A percentile compares a stretch with the other conserved stretches of the same genome.
Conservation (phyloP, 2,888 invertebrate genomes). For the Gastrophysa polygoni region DNA sequence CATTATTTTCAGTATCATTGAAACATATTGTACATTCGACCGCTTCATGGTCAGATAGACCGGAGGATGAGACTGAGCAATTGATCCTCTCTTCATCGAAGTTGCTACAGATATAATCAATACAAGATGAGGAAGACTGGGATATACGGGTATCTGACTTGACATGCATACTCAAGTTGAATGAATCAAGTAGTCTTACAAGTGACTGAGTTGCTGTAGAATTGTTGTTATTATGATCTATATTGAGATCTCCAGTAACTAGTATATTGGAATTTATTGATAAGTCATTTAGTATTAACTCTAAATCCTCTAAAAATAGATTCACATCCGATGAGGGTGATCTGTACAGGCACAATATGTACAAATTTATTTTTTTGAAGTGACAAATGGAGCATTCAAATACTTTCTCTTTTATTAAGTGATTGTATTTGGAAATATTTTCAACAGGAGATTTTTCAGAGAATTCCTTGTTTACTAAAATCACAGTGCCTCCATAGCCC, state of each 20-base stretch:
- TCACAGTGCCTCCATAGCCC: slow-evolving; percentile 6
- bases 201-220: background rate
- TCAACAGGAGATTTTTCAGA: background rate
- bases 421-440: background rate
- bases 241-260: background rate
- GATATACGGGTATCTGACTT: background rate
- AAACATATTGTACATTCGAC: background rate
- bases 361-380: slow-evolving; percentile 2
- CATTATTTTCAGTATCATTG: background rate
- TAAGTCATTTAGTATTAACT: background rate
- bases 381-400: slow-evolving; percentile 1
- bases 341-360: slow-evolving; percentile 4
- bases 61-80: background rate
- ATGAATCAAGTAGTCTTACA: background rate
- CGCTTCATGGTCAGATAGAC: slow-evolving; percentile 2
- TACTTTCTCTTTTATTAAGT: background rate
- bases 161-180: slow-evolving; percentile 5
- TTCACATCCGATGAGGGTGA: slow-evolving; percentile 1
- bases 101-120: slow-evolving; percentile 6
- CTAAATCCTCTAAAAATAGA: background rate
- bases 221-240: background rate
- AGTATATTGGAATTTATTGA: background rate
- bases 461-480: background rate
- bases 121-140: slow-evolving; percentile 4
- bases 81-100: background rate